phyloP scores from a whole-genome alignment of 1,140 invertebrate species.

The Brachionus calyciflorus region DNA sequence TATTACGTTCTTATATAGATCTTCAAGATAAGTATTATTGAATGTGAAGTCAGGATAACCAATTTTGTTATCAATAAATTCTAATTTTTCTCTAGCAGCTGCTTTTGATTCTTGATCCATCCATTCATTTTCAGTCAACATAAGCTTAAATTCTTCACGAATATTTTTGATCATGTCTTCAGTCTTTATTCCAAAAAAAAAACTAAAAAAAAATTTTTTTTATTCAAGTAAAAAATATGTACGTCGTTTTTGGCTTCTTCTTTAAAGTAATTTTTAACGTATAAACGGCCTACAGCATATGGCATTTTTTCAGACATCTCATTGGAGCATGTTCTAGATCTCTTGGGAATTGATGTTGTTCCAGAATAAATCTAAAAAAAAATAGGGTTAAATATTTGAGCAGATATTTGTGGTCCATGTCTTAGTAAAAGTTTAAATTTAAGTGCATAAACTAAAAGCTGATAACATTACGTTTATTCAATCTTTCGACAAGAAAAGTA shows the following conservation, averaged over 20 bases:
- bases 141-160: constrained; percentile 70
- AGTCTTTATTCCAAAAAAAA: constrained; percentile 63
- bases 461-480: too few species aligned
- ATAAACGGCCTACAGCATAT: constrained; percentile 87
- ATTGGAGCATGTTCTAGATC: constrained; percentile 65
- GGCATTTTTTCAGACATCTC: constrained; percentile 79
- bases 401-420: too few species aligned
- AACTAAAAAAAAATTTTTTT: neutral
- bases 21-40: constrained; percentile 51
- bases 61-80: constrained; percentile 50
- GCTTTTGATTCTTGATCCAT: constrained; percentile 74
- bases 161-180: constrained; percentile 76
- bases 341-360: neutral
- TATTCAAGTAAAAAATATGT: too few species aligned
- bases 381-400: too few species aligned
- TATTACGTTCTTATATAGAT: constrained; percentile 51
- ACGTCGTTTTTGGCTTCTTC: constrained; percentile 71
- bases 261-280: constrained; percentile 80
- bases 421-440: too few species aligned
- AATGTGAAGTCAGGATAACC: constrained; percentile 52
- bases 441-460: too few species aligned
- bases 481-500: too few species aligned
- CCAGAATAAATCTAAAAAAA: constrained; percentile 12
- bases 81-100: constrained; percentile 69
- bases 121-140: constrained; percentile 71